phyloP scores from a whole-genome alignment of 2,888 invertebrate genomes.

The Cantharis flavilabris region DNA sequence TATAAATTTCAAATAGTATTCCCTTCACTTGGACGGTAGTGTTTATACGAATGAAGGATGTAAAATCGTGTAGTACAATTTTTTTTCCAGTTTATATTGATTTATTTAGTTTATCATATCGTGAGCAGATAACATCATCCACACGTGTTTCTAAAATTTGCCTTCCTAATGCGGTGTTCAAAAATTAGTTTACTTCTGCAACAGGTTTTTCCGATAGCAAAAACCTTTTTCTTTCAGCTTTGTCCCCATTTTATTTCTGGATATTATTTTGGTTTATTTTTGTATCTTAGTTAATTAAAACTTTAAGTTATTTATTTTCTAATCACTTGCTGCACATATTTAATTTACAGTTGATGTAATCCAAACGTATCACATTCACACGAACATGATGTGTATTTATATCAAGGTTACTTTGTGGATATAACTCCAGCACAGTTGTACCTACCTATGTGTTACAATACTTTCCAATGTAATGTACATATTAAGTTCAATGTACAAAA shows the following conservation, averaged over 20 bases:
- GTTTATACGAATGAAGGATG: neutral
- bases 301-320: neutral
- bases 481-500: slow-evolving; percentile 30
- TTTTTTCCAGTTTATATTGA: neutral
- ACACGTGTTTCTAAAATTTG: neutral
- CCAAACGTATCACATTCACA: slow-evolving; percentile 18
- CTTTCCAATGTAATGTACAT: slow-evolving; percentile 21
- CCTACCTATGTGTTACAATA: slow-evolving; percentile 3
- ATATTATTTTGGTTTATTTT: neutral
- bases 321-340: neutral
- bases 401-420: slow-evolving; percentile 24
- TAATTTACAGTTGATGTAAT: slow-evolving; percentile 5
- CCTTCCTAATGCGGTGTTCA: neutral
- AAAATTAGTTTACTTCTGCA: neutral
- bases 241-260: neutral
- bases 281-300: neutral
- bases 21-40: neutral
- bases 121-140: neutral
- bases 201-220: neutral
- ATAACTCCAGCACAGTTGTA: slow-evolving; percentile 11
- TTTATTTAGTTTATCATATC: neutral
- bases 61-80: neutral
- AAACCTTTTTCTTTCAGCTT: neutral
- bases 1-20: neutral
- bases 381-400: slow-evolving; percentile 12